Base-by-base conservation (phyloP, 2,113 vertebrate species). In the Ochotona princeps region DNA sequence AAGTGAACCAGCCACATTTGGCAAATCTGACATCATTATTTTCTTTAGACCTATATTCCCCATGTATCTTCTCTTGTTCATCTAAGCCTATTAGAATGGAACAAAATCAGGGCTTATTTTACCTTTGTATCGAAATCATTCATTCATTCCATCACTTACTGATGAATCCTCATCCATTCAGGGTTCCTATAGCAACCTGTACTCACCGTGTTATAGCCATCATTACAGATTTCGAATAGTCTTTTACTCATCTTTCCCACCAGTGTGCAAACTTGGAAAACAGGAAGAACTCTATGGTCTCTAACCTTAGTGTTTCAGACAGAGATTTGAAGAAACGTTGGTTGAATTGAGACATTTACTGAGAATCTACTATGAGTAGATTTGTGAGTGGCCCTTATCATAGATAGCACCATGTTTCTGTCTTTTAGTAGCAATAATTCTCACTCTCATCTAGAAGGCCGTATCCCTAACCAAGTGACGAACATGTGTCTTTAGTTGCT, bases 181-280 rank as follows among this genome's bases (percentile, higher is more conserved):
- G 20, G 15, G 13, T 32, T 83, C 23, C 20, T 32, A 0, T 2
- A 32, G 11, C 76, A 83, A 2, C 10, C 20, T 83, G 1, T 21
- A 12, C 9, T 78, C 12, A 25, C 6, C 44, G 21, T 20, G 1
- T 10, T 44, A 5, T 51, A 69, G 7, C 12, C 11, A 8, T 30
- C 14, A 44, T 10, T 67, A 81, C 44, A 51, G 30, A 32, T n/a
- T 72, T 87, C 44, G 30, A 54, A 1, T 72, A n/a, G 44, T 18
- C 2, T 54, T 89, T 87, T 73, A 32, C 70, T 30, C 23, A 30
- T 47, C 63, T 82, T 86, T 26, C 26, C 9, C 60, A 75, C 15
- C 30, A 30, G 75, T 73, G 35, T n/a, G 65, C 82, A 92, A 94
- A 47, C n/a, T 81, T 15, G 83, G n/a, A 2, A 54, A 91, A 66